Conservation (phyloP, 2,888 invertebrate species). For the Drosophila lacicola region DNA sequence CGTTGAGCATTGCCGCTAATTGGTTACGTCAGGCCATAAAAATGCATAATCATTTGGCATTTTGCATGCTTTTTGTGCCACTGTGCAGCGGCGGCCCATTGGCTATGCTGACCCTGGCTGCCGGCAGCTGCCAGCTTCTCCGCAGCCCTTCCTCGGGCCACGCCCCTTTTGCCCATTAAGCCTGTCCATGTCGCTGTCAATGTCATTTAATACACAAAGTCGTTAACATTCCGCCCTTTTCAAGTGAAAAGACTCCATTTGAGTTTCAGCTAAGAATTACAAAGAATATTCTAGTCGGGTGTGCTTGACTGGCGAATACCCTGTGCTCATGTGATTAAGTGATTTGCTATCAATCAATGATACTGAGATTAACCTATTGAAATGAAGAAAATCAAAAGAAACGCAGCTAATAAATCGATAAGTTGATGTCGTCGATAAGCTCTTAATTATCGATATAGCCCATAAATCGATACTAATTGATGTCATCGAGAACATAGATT, state of each 20-base stretch:
- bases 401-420: too few relatives aligned
- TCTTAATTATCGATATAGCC: not conserved
- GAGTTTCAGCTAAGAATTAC: conserved; percentile 1
- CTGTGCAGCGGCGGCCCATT: conserved; percentile 45
- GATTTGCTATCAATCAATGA: too few relatives aligned
- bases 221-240: conserved; percentile 52
- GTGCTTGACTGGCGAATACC: not conserved
- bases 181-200: conserved; percentile 37
- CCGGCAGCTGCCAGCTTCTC: conserved; percentile 13
- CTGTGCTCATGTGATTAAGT: not conserved
- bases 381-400: too few relatives aligned
- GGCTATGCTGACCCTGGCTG: conserved; percentile 1
- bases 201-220: conserved; percentile 56
- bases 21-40: conserved; percentile 57
- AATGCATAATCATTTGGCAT: conserved; percentile 40
- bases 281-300: not conserved
- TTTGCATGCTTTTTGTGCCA: conserved; percentile 52
- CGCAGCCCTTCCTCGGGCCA: conserved; percentile 23
- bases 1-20: conserved; percentile 35
- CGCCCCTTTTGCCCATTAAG: conserved; percentile 64
- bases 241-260: conserved; percentile 13
- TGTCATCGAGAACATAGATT: too few relatives aligned
- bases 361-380: too few relatives aligned
- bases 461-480: not conserved
- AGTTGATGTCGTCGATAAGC: not conserved